Conservation (phyloP, 30 jellyfish, hydroid and myxozoan genomes). For the Clytia hemisphaerica region DNA sequence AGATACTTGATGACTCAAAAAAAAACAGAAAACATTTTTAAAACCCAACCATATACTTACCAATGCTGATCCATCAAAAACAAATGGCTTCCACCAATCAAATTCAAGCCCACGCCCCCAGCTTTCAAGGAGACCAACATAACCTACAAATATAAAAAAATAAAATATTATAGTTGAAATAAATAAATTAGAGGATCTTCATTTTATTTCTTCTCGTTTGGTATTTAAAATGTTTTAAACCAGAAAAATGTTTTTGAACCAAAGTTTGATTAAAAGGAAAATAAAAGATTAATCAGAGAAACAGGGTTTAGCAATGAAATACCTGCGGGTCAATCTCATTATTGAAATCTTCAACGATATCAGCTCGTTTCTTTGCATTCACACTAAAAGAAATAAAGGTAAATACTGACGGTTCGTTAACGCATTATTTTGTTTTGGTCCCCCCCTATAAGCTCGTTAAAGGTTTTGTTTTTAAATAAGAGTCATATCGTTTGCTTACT, state of each 20-base stretch:
- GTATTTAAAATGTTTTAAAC: no score
- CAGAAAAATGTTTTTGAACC: no score
- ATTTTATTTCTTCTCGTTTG: no score
- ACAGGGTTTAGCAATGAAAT: background rate
- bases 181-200: background rate
- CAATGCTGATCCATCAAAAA: conserved; percentile 94
- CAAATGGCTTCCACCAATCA: conserved; percentile 88
- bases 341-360: conserved; percentile 76
- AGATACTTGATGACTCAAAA: no score
- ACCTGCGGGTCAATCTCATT: conserved; percentile 64
- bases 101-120: conserved; percentile 97
- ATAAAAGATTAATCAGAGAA: background rate
- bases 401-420: no score
- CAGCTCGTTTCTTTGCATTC: conserved; percentile 63
- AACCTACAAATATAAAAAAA: conserved; percentile 52
- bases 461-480: no score
- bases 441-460: no score
- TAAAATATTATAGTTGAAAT: no score
- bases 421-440: no score
- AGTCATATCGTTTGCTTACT: no score
- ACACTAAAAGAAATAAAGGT: conserved; percentile 34
- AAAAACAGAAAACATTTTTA: background rate
- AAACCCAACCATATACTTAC: conserved; percentile 19
- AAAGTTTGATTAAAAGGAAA: no score
- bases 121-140: conserved; percentile 91